Percentiles rank a stretch among this genome's conserved stretches.
Conservation (phyloP, 1,140 invertebrate genomes). For the Tetranychus cinnabarinus region DNA sequence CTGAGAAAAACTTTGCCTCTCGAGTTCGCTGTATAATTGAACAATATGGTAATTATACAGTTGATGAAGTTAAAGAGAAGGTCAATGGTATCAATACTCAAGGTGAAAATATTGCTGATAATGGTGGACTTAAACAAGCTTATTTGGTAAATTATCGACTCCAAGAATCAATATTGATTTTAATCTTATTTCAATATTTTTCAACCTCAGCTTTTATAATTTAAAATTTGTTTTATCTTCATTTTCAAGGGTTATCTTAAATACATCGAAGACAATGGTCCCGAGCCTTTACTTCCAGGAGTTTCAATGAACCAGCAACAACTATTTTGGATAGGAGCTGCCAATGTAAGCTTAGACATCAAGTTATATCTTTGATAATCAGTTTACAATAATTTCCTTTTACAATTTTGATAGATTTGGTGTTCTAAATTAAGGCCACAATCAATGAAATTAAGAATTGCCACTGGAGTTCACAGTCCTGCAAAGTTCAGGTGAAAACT, state of each 20-base stretch:
- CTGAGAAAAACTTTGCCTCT: conserved; percentile 42
- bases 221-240: background rate
- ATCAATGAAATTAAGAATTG: background rate
- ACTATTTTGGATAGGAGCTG: conserved; percentile 59
- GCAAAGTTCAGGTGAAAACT: background rate
- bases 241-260: conserved; percentile 3
- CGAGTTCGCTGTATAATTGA: conserved; percentile 13
- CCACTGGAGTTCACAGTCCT: background rate
- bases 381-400: background rate
- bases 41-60: background rate
- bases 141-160: conserved; percentile 16
- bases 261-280: conserved; percentile 10
- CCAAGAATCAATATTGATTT: background rate
- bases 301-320: conserved; percentile 46
- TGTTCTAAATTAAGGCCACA: background rate
- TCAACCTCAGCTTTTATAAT: background rate
- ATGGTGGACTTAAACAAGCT: conserved; percentile 31
- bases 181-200: background rate
- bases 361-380: conserved; percentile 3
- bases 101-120: conserved; percentile 31
- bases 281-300: conserved; percentile 35
- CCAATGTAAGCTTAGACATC: conserved; percentile 27
- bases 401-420: background rate
- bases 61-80: conserved; percentile 15
- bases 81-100: conserved; percentile 12